Evolutionary conservation across 2,113 vertebrate genomes (phyloP).

Genomic region (Cygnus atratus): DNA sequence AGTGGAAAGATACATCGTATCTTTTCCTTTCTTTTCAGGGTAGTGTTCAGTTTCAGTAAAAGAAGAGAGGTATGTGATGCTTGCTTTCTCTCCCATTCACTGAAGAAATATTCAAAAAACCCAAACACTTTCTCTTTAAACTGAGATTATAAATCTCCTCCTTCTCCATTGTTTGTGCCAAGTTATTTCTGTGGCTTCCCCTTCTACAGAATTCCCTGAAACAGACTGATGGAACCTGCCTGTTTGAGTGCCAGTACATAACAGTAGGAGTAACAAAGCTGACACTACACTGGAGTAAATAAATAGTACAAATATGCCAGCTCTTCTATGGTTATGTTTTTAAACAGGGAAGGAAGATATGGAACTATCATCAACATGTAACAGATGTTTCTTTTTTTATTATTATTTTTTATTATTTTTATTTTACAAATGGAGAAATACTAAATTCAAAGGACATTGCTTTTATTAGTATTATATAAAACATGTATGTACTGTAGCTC

Average conservation of each 20-base stretch:
- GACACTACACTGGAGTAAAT: background rate
- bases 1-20: constrained; percentile 37
- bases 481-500: background rate
- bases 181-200: background rate
- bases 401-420: background rate
- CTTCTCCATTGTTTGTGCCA: background rate
- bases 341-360: background rate
- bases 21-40: constrained; percentile 21
- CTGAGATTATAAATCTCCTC: background rate
- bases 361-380: background rate
- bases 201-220: background rate
- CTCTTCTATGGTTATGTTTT: background rate
- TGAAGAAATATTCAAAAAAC: background rate
- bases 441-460: background rate
- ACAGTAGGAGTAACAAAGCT: background rate
- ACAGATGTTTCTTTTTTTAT: background rate
- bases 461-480: background rate
- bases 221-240: background rate
- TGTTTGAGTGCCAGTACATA: background rate
- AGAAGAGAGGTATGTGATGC: background rate
- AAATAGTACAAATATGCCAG: background rate
- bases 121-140: background rate
- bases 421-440: background rate
- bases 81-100: background rate
- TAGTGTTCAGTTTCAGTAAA: background rate